phyloP scores from a whole-genome alignment of 1,140 invertebrate genomes.

The Pseudomyrmex sp. region DNA sequence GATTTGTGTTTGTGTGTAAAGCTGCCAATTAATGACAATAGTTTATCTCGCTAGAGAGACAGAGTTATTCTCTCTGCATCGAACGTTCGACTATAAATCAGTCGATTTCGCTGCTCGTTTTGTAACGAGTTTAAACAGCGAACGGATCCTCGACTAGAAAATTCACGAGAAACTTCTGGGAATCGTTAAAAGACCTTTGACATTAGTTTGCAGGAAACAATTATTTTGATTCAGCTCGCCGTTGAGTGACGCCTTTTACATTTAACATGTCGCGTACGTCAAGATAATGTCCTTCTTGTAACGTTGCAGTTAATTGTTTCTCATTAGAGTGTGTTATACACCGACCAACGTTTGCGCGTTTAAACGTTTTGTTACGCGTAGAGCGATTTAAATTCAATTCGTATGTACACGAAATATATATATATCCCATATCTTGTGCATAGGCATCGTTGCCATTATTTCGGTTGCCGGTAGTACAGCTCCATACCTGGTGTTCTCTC shows the following conservation, averaged over 20 bases:
- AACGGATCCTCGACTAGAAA: conserved; percentile 21
- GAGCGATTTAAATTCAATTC: conserved; percentile 12
- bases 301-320: not conserved
- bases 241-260: conserved; percentile 31
- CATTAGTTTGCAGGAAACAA: conserved; percentile 61
- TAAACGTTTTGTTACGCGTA: not conserved
- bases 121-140: conserved; percentile 14
- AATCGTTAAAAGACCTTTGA: conserved; percentile 67
- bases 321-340: not conserved
- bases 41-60: conserved; percentile 18
- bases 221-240: conserved; percentile 44
- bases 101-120: conserved; percentile 23
- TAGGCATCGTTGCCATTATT: conserved; percentile 29
- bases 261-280: conserved; percentile 8
- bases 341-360: not conserved
- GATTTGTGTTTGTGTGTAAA: conserved; percentile 2
- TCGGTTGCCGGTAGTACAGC: conserved; percentile 6
- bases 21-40: conserved; percentile 63
- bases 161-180: conserved; percentile 71
- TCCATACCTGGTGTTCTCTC: conserved; percentile 42
- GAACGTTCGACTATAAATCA: conserved; percentile 44
- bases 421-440: conserved; percentile 18
- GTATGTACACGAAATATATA: conserved; percentile 25
- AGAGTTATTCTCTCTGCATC: not conserved
- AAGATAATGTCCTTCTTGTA: not conserved